These are phyloP conservation scores for Trigoniulus corallinus DNA, from an alignment of 1,140 invertebrate genomes.

Conservation along the genomic window DNA sequence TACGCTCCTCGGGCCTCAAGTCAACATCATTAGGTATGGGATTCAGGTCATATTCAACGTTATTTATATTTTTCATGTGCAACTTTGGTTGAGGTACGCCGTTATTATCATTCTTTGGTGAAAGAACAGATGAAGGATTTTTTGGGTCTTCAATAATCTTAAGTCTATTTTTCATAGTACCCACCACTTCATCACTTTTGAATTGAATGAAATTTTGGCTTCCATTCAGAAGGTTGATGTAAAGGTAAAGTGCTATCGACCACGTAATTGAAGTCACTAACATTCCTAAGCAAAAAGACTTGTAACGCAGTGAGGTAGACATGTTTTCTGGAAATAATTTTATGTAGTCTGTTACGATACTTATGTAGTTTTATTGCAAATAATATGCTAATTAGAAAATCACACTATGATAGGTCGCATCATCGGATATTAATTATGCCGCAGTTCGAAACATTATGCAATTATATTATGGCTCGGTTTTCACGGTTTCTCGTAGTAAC, in stretches of 20 bases:
- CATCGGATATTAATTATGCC: too few species aligned
- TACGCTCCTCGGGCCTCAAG: slow-evolving; percentile 9
- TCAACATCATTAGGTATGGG: slow-evolving; percentile 6
- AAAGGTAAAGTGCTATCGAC: slow-evolving; percentile 43
- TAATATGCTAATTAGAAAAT: too few species aligned
- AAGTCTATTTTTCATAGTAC: slow-evolving; percentile 4
- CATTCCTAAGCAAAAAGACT: slow-evolving; percentile 42
- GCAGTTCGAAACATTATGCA: too few species aligned
- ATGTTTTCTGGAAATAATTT: too few species aligned
- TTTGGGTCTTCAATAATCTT: slow-evolving; percentile 2
- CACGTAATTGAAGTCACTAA: slow-evolving; percentile 45
- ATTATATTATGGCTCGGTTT: too few species aligned
- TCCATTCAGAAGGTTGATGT: slow-evolving; percentile 16
- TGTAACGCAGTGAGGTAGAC: slow-evolving; percentile 19
- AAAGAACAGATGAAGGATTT: too few species aligned
- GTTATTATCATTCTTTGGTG: too few species aligned
- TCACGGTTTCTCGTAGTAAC: too few species aligned
- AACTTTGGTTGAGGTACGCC: too few species aligned
- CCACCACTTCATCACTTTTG: slow-evolving; percentile 4
- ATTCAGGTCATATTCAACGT: background rate
- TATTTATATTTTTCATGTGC: slow-evolving; percentile 1
- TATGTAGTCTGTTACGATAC: too few species aligned
- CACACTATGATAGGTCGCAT: too few species aligned
- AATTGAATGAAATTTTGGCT: slow-evolving; percentile 5
- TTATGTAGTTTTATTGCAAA: too few species aligned